phyloP scores from a whole-genome alignment of 2,888 invertebrate species.

The Diabrotica balteata region DNA sequence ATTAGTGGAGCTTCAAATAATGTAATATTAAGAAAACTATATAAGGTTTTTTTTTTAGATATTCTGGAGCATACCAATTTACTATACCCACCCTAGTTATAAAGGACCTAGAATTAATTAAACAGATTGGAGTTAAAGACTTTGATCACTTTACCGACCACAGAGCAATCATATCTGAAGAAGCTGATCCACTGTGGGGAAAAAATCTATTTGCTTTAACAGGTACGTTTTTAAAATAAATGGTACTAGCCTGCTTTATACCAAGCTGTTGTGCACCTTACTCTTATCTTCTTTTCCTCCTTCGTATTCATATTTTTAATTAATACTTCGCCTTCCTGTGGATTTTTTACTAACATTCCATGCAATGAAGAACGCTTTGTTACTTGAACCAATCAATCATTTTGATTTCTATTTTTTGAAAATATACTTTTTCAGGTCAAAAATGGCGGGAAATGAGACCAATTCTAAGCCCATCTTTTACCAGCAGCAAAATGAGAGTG shows the following conservation, averaged over 20 bases:
- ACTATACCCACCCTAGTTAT: not conserved
- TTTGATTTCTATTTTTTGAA: no score
- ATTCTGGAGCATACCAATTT: slow-evolving; percentile 41
- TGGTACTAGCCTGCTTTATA: not conserved
- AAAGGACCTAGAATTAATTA: slow-evolving; percentile 65
- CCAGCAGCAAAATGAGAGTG: no score
- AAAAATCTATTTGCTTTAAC: slow-evolving; percentile 46
- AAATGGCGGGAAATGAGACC: no score
- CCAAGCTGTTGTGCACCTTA: not conserved
- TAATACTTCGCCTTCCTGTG: no score
- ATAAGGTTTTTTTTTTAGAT: slow-evolving; percentile 6
- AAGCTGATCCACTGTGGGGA: slow-evolving; percentile 43
- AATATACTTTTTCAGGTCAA: no score
- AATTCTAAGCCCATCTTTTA: no score
- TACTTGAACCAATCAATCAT: no score
- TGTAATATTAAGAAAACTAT: no score
- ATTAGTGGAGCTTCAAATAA: no score
- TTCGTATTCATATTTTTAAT: not conserved
- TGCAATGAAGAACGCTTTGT: no score
- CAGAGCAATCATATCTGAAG: slow-evolving; percentile 43
- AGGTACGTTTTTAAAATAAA: slow-evolving; percentile 9
- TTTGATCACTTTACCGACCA: slow-evolving; percentile 58
- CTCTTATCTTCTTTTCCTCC: not conserved
- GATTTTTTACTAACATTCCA: no score
- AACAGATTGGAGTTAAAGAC: slow-evolving; percentile 63